Percentiles rank a stretch among this genome's conserved stretches.
These are phyloP conservation scores for Globicephala melas DNA, from an alignment of 2,113 vertebrate species.

Conservation along the genomic window DNA sequence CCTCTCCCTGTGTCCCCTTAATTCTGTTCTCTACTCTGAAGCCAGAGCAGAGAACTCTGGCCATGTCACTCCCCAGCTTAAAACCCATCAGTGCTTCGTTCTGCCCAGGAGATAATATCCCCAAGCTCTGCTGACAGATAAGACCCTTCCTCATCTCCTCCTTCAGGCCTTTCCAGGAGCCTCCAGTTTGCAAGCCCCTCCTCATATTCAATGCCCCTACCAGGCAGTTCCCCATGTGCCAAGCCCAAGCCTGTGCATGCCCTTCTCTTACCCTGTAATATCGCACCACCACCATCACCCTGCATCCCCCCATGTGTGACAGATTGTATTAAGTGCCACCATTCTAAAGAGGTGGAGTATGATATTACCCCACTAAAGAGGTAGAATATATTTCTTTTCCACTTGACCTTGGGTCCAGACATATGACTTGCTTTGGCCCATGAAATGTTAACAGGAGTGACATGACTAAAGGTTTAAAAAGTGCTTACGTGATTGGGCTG, in stretches of 20 bases:
- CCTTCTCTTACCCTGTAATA: background rate
- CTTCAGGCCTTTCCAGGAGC: background rate
- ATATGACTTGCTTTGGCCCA: background rate
- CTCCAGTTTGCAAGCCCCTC: background rate
- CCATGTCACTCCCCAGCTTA: background rate
- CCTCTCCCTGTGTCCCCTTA: background rate
- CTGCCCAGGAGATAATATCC: background rate
- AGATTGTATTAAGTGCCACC: background rate
- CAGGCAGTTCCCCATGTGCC: rapidly evolving
- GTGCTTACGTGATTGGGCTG: background rate
- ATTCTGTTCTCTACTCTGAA: background rate
- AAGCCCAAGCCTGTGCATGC: background rate
- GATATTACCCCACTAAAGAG: background rate
- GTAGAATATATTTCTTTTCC: background rate
- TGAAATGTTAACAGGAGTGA: background rate
- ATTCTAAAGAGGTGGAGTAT: background rate
- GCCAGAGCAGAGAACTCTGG: background rate
- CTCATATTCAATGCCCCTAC: background rate
- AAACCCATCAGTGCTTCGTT: background rate
- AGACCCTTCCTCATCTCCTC: background rate
- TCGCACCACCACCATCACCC: background rate
- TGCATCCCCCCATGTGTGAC: background rate
- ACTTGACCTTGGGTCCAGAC: background rate
- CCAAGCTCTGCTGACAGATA: background rate
- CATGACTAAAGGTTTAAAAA: background rate